Conservation (phyloP, 2,888 invertebrate genomes). For the Drosophila gaucha region DNA sequence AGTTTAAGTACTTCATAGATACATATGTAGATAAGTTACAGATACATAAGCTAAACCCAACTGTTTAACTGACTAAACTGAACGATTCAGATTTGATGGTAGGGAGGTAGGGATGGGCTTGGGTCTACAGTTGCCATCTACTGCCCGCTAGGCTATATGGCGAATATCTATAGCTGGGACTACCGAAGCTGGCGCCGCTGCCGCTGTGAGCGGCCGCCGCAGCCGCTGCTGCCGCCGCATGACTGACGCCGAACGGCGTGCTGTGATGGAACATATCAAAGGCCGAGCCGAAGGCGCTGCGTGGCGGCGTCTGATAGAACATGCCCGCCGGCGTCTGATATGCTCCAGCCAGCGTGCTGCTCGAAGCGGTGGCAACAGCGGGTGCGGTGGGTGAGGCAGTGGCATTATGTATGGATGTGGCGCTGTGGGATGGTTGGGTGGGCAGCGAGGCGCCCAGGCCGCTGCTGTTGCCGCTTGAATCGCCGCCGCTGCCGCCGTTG, state of each 20-base stretch:
- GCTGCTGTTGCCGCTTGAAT: conserved; percentile 72
- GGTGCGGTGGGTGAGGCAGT: conserved; percentile 81
- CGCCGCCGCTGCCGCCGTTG: conserved; percentile 25
- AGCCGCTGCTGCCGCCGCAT: conserved; percentile 69
- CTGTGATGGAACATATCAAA: conserved; percentile 85
- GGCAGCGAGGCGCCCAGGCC: conserved; percentile 79
- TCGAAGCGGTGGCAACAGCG: conserved; percentile 50
- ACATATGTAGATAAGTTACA: conserved; percentile 39
- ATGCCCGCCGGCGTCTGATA: conserved; percentile 76
- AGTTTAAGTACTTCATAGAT: conserved; percentile 33
- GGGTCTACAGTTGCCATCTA: conserved; percentile 83
- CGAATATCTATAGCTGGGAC: conserved; percentile 85
- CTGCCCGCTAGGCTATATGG: conserved; percentile 83
- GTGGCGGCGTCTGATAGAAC: conserved; percentile 84
- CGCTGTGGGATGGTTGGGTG: conserved; percentile 75
- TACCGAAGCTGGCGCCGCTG: conserved; percentile 82
- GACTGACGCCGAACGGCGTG: conserved; percentile 84
- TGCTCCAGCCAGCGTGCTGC: conserved; percentile 57
- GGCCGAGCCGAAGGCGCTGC: conserved; percentile 82
- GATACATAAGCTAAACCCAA: conserved; percentile 44
- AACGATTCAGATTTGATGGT: not conserved
- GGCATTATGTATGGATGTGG: conserved; percentile 76
- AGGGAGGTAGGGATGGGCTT: not conserved
- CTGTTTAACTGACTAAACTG: conserved; percentile 19
- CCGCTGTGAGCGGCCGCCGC: conserved; percentile 78